phyloP scores from a whole-genome alignment of 1,140 invertebrate genomes.

The Rhyacophila brunnea region DNA sequence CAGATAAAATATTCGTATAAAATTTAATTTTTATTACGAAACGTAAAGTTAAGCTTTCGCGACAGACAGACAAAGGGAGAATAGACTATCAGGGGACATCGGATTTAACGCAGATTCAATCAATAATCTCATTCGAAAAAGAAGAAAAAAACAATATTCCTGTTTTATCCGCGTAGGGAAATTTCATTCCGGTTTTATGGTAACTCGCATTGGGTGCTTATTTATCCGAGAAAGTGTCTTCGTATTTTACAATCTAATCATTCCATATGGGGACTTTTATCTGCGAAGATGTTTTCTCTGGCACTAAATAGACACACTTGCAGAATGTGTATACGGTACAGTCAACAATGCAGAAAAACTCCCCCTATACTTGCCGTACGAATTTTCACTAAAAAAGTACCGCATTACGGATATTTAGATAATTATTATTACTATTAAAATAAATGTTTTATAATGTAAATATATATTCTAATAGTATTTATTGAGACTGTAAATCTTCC shows the following conservation, averaged over 20 bases:
- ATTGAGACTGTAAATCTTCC: no score
- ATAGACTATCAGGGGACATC: neutral
- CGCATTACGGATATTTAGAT: no score
- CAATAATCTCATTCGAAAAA: constrained; percentile 21
- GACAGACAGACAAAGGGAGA: neutral
- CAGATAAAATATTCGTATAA: no score
- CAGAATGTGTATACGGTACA: constrained; percentile 18
- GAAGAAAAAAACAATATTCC: constrained; percentile 30
- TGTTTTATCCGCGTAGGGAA: constrained; percentile 25
- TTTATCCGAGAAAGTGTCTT: constrained; percentile 35
- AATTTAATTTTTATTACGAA: no score
- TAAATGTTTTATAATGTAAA: no score
- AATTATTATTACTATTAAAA: no score
- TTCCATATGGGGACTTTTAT: constrained; percentile 35
- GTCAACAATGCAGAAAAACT: neutral
- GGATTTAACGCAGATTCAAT: constrained; percentile 17
- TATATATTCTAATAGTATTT: no score
- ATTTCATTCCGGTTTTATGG: constrained; percentile 33
- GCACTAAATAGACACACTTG: constrained; percentile 33
- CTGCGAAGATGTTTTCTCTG: constrained; percentile 20
- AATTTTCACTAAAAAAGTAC: no score
- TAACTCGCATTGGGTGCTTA: constrained; percentile 33
- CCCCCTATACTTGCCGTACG: no score
- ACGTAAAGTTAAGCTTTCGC: no score
- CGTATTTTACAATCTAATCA: constrained; percentile 37